phyloP scores from a whole-genome alignment of 2,797 vertebrate species.

The Pseudocheirus occidentalis region DNA sequence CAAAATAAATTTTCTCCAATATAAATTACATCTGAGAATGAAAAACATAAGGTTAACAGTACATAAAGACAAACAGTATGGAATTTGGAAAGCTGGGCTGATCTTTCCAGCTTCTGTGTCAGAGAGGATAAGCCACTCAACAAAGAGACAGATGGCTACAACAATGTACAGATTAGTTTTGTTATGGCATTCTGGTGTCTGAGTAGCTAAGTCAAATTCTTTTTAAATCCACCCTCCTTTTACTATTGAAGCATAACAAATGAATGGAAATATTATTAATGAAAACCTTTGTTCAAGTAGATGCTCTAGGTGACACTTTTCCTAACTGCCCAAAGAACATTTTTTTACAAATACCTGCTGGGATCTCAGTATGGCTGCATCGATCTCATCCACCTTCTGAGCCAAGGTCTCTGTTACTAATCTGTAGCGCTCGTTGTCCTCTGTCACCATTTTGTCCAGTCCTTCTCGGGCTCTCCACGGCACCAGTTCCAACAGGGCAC shows the following conservation, averaged over 20 bases:
- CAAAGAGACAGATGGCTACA: conserved; percentile 68
- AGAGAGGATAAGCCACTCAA: conserved; percentile 21
- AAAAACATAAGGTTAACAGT: background rate
- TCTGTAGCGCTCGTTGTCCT: conserved; percentile 93
- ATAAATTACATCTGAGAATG: background rate
- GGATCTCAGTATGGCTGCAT: conserved; percentile 92
- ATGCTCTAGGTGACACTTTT: background rate
- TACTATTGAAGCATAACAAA: conserved; percentile 54
- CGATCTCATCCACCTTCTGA: conserved; percentile 93
- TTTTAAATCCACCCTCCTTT: conserved; percentile 63
- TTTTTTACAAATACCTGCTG: conserved; percentile 92
- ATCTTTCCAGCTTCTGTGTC: conserved; percentile 25
- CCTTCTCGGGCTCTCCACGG: conserved; percentile 96
- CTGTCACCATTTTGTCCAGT: conserved; percentile 93
- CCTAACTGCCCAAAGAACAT: conserved; percentile 6
- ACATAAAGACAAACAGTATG: conserved; percentile 20
- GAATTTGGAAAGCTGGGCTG: conserved; percentile 8
- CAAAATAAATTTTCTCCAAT: conserved; percentile 22
- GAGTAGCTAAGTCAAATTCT: conserved; percentile 57
- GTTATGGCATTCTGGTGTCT: conserved; percentile 49
- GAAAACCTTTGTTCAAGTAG: conserved; percentile 49
- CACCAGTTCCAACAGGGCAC: conserved; percentile 93
- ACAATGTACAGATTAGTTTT: conserved; percentile 65
- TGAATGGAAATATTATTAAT: conserved; percentile 40
- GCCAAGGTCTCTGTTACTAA: conserved; percentile 87